phyloP scores from a whole-genome alignment of 2,888 invertebrate species.

The Drosophila neonasuta region DNA sequence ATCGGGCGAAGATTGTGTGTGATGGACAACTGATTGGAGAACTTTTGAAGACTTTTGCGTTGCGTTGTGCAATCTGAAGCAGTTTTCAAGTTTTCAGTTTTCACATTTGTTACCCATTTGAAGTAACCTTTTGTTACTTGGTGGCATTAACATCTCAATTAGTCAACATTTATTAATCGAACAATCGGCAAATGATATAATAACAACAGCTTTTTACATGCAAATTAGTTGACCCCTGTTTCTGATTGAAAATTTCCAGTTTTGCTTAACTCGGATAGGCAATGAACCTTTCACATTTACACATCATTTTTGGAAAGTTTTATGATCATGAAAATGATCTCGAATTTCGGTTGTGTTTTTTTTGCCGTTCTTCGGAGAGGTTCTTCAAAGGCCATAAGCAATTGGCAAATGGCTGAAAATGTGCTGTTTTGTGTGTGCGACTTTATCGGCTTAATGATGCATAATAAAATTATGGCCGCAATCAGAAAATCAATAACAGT shows the following conservation, averaged over 20 bases:
- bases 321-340: conserved; percentile 57
- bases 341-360: conserved; percentile 38
- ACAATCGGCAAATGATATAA: conserved; percentile 16
- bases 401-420: conserved; percentile 63
- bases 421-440: conserved; percentile 33
- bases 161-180: conserved; percentile 37
- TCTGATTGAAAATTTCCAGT: conserved; percentile 27
- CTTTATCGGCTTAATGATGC: conserved; percentile 70
- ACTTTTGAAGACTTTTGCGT: neutral
- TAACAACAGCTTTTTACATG: conserved; percentile 40
- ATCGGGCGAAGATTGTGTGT: conserved; percentile 8
- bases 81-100: conserved; percentile 6
- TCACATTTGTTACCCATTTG: conserved; percentile 13
- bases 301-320: conserved; percentile 68
- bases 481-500: conserved; percentile 74
- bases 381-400: conserved; percentile 54
- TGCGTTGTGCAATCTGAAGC: conserved; percentile 23
- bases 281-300: conserved; percentile 70
- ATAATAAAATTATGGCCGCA: conserved; percentile 68
- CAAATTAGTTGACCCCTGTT: conserved; percentile 32
- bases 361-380: conserved; percentile 16
- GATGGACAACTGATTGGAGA: conserved; percentile 13
- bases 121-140: conserved; percentile 16
- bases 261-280: conserved; percentile 13
- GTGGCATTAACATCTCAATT: conserved; percentile 30